These are phyloP conservation scores for Anguilla pacifica DNA, from an alignment of 2,797 vertebrate species.

Conservation along the genomic window DNA sequence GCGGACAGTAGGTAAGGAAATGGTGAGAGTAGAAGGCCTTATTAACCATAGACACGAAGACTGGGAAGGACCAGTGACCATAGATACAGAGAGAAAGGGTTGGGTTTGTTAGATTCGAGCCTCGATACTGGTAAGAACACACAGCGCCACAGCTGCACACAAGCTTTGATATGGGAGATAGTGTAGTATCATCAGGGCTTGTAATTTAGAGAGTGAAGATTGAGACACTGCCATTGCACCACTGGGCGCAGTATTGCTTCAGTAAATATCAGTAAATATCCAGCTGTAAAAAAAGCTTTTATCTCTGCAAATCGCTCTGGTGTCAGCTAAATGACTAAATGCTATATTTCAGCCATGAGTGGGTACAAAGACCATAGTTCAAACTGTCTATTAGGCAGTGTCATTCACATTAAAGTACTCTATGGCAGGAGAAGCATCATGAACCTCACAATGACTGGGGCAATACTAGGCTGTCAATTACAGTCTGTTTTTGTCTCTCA, in stretches of 20 bases:
- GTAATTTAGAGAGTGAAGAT: background rate
- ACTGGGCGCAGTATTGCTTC: background rate
- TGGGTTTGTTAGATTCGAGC: no score
- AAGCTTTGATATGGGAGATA: background rate
- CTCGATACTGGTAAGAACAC: no score
- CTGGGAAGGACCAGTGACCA: background rate
- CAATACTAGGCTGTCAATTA: background rate
- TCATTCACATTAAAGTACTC: background rate
- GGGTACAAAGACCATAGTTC: background rate
- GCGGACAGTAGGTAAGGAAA: background rate
- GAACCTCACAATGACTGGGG: background rate
- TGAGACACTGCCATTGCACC: background rate
- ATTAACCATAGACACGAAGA: background rate
- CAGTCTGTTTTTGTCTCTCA: slow-evolving; percentile 58
- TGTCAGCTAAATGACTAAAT: background rate
- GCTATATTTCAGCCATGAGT: background rate
- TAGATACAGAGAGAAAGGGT: slow-evolving; percentile 6
- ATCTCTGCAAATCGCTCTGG: background rate
- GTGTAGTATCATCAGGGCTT: background rate
- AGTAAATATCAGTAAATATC: background rate
- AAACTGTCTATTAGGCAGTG: background rate
- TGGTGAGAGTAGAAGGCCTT: background rate
- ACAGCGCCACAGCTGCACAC: background rate
- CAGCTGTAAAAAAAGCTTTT: background rate
- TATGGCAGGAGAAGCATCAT: background rate